A percentile compares a stretch with the other conserved stretches of the same genome.
Conservation (phyloP, 2,113 vertebrate species). For the Pyrgilauda ruficollis region DNA sequence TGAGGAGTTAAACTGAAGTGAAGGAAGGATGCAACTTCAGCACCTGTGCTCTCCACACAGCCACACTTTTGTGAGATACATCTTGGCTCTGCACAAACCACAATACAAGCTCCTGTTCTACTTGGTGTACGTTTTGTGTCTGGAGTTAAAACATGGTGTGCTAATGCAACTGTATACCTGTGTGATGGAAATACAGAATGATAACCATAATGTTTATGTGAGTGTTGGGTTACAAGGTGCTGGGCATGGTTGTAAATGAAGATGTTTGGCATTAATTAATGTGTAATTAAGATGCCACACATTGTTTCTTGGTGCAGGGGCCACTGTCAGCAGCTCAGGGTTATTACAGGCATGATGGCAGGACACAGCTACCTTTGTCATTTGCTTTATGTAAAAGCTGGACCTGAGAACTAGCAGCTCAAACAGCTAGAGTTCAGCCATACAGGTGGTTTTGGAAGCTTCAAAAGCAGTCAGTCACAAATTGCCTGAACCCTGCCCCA, state of each 20-base stretch:
- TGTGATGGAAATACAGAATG: background rate
- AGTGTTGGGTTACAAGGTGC: background rate
- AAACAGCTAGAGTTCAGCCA: background rate
- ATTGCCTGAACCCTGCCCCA: background rate
- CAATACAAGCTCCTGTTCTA: background rate
- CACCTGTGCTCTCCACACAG: background rate
- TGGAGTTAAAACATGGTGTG: background rate
- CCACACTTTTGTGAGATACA: rapidly evolving
- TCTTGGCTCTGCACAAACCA: background rate
- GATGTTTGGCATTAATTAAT: background rate
- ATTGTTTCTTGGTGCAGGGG: background rate
- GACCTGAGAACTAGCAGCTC: background rate
- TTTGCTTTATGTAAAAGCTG: background rate
- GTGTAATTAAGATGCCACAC: background rate
- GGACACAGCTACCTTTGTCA: background rate
- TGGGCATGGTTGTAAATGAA: background rate
- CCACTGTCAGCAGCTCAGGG: background rate
- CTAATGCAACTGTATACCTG: background rate
- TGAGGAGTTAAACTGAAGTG: background rate
- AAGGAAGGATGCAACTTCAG: background rate
- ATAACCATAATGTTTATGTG: background rate
- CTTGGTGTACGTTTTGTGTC: background rate
- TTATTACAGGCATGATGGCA: background rate
- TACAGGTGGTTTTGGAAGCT: background rate
- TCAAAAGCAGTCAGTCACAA: background rate